A percentile compares a stretch with the other conserved stretches of the same genome.
Conservation (phyloP, 1,140 invertebrate genomes). For the Chironomus tepperi region DNA sequence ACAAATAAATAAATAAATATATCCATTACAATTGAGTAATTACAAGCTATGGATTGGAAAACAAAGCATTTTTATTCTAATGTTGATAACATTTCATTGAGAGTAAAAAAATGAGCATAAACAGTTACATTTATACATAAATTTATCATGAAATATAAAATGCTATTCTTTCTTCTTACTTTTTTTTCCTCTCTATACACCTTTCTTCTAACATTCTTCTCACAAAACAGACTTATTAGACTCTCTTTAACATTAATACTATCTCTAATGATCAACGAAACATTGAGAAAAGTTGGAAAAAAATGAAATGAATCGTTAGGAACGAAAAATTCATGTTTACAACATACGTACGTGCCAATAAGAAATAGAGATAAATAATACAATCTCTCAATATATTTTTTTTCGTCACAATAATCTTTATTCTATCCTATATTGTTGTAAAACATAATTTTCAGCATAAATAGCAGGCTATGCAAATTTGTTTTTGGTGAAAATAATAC, state of each 20-base stretch:
- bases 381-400: too few relatives aligned
- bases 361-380: neutral
- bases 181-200: neutral
- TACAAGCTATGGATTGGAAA: too few relatives aligned
- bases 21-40: too few relatives aligned
- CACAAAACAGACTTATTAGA: neutral
- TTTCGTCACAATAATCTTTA: too few relatives aligned
- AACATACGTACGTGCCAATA: constrained; percentile 3
- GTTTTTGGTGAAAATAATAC: too few relatives aligned
- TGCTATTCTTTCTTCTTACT: neutral
- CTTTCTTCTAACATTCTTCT: neutral
- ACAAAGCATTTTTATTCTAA: neutral
- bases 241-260: neutral
- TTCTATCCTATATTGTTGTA: too few relatives aligned
- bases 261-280: neutral
- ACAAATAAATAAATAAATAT: too few relatives aligned
- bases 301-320: neutral
- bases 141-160: constrained; percentile 4
- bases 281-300: too few relatives aligned
- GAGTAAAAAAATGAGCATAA: neutral
- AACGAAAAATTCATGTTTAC: neutral
- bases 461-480: too few relatives aligned
- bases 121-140: neutral
- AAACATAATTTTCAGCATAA: too few relatives aligned
- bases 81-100: neutral